Conservation (phyloP, 2,888 invertebrate species). For the Cheilosia impressa region DNA sequence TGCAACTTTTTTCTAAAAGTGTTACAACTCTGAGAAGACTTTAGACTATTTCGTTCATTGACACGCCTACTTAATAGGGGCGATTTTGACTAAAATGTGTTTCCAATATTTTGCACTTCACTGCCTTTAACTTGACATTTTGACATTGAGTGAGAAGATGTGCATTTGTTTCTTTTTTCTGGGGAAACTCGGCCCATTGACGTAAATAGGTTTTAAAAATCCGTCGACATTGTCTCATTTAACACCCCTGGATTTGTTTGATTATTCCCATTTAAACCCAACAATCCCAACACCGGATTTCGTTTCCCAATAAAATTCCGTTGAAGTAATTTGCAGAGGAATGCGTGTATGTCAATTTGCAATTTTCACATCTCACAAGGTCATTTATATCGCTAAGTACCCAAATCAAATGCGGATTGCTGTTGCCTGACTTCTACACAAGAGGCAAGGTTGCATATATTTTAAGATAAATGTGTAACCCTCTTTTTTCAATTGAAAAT, state of each 20-base stretch:
- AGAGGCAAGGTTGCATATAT: slow-evolving; percentile 11
- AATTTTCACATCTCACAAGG: slow-evolving; percentile 35
- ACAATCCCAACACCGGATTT: not conserved
- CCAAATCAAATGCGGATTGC: not conserved
- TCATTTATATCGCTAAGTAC: not conserved
- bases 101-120: too few relatives aligned
- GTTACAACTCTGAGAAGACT: too few relatives aligned
- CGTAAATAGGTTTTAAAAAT: too few relatives aligned
- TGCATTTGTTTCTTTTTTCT: too few relatives aligned
- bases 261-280: not conserved
- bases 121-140: too few relatives aligned
- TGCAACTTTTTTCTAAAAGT: too few relatives aligned
- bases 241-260: not conserved
- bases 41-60: too few relatives aligned
- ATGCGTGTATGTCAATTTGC: slow-evolving; percentile 18
- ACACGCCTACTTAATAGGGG: too few relatives aligned
- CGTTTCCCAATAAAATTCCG: slow-evolving; percentile 1
- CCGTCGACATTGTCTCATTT: too few relatives aligned
- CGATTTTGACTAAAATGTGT: too few relatives aligned
- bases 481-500: slow-evolving; percentile 13
- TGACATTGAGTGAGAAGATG: too few relatives aligned
- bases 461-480: slow-evolving; percentile 38
- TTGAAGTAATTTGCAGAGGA: not conserved
- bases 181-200: too few relatives aligned
- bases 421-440: not conserved